Percentiles rank a stretch among this genome's conserved stretches.
phyloP scores from a whole-genome alignment of 1,140 invertebrate species.

The Monochamus saltuarius region DNA sequence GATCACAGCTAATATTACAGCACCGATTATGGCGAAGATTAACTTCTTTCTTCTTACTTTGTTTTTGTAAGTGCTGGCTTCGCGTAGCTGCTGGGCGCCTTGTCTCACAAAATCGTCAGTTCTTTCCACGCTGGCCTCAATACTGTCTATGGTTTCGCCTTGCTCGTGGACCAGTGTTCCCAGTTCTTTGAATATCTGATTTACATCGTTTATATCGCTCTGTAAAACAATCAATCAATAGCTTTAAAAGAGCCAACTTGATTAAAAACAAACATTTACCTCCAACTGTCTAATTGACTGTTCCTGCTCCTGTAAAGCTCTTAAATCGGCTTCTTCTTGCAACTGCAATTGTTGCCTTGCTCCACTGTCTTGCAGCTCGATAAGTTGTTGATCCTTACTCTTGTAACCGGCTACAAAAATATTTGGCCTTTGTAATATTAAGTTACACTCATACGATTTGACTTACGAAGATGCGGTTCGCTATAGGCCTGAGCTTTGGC shows the following conservation, averaged over 20 bases:
- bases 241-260: background rate
- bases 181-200: conserved; percentile 98
- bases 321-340: conserved; percentile 83
- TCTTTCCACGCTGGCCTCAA: conserved; percentile 92
- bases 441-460: background rate
- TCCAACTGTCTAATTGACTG: conserved; percentile 86
- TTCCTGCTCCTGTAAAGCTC: conserved; percentile 86
- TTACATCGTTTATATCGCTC: conserved; percentile 93
- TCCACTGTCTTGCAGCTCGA: conserved; percentile 65
- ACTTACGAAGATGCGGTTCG: conserved; percentile 40
- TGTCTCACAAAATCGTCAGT: conserved; percentile 84
- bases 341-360: conserved; percentile 67
- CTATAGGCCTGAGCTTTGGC: conserved; percentile 57
- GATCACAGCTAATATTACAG: conserved; percentile 68
- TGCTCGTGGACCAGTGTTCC: conserved; percentile 96
- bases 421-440: background rate
- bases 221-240: conserved; percentile 53
- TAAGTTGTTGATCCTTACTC: conserved; percentile 60
- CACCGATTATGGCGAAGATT: conserved; percentile 67
- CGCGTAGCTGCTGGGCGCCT: conserved; percentile 76
- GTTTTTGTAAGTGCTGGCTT: conserved; percentile 83
- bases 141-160: conserved; percentile 94
- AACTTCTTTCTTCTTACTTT: conserved; percentile 87
- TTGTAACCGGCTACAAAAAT: conserved; percentile 49
- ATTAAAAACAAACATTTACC: too few species aligned